Conservation (phyloP, 2,113 vertebrate genomes). For the Elephas maximus region DNA sequence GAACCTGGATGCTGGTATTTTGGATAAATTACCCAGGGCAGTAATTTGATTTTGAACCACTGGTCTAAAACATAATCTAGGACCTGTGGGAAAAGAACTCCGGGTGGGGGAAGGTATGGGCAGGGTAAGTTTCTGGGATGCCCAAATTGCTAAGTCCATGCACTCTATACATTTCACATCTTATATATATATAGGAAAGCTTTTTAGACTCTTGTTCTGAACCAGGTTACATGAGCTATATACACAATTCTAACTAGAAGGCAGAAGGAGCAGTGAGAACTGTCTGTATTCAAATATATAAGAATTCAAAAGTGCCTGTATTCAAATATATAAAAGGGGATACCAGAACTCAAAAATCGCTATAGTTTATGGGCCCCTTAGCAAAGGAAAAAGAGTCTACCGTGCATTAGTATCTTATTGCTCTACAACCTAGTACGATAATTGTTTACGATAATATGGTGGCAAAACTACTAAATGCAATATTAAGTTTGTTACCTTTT, state of each 20-base stretch:
- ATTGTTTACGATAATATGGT: background rate
- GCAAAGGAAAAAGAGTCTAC: background rate
- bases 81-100: background rate
- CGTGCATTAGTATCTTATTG: background rate
- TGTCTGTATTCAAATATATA: background rate
- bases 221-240: background rate
- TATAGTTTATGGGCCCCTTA: background rate
- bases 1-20: constrained; percentile 21
- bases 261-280: background rate
- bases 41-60: background rate
- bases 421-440: background rate
- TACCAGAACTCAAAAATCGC: background rate
- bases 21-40: background rate
- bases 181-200: background rate
- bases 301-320: background rate
- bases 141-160: background rate
- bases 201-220: background rate
- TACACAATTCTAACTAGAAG: background rate
- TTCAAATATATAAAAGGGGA: background rate
- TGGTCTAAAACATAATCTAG: constrained; percentile 6
- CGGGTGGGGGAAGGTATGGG: too few species aligned
- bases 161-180: background rate
- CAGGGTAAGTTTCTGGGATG: background rate
- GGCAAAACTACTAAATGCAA: background rate
- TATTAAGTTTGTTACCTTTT: constrained; percentile 39